These are phyloP conservation scores for Chaetops frenatus DNA, from an alignment of 2,113 vertebrate genomes.

Conservation along the genomic window DNA sequence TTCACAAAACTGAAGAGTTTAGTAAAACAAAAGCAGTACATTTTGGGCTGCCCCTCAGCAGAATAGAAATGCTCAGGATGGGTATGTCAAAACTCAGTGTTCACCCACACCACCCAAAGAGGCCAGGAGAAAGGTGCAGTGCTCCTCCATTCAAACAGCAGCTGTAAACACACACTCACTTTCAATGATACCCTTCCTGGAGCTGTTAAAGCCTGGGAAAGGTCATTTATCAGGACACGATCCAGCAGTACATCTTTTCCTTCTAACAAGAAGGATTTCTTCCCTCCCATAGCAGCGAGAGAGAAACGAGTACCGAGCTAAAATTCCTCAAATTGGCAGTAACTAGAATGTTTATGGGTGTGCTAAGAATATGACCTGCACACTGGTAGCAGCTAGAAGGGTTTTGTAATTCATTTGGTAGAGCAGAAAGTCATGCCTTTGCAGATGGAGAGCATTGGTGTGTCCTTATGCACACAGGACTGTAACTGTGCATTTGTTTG, in stretches of 20 bases:
- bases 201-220: neutral
- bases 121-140: neutral
- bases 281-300: constrained; percentile 5
- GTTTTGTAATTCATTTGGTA: constrained; percentile 41
- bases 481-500: neutral
- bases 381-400: constrained; percentile 10
- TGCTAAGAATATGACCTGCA: constrained; percentile 55
- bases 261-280: constrained; percentile 54
- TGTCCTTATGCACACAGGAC: neutral
- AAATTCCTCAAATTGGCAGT: constrained; percentile 69
- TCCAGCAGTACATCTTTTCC: constrained; percentile 25
- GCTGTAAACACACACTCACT: neutral
- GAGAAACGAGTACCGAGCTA: constrained; percentile 44
- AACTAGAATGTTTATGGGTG: constrained; percentile 59
- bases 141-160: neutral
- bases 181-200: neutral
- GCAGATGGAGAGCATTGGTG: neutral
- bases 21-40: neutral
- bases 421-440: constrained; percentile 57
- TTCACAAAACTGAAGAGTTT: neutral
- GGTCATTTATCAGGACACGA: constrained; percentile 47
- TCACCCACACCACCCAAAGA: neutral
- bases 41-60: neutral
- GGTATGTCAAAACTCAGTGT: neutral
- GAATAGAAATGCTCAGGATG: rapidly evolving